phyloP scores from a whole-genome alignment of 2,113 vertebrate genomes.

The Cebus imitator region DNA sequence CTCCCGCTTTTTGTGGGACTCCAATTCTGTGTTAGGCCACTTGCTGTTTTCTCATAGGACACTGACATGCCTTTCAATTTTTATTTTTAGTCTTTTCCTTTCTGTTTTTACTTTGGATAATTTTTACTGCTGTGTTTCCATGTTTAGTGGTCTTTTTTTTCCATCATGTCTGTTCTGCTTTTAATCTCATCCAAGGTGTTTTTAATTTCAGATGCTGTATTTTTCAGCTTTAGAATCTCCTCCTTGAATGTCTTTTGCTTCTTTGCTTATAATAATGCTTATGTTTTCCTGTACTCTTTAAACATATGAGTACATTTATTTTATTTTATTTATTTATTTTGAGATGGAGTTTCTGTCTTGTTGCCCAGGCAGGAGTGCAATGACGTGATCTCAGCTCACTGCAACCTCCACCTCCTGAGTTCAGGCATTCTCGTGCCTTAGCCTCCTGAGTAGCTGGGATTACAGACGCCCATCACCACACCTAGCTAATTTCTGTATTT shows the following conservation, averaged over 20 bases:
- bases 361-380: too few relatives aligned
- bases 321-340: too few relatives aligned
- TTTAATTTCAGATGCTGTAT: background rate
- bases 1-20: background rate
- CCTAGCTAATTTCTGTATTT: too few relatives aligned
- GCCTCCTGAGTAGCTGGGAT: too few relatives aligned
- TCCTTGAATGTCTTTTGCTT: background rate
- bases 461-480: rapidly evolving
- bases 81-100: background rate
- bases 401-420: too few relatives aligned
- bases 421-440: too few relatives aligned
- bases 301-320: background rate
- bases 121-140: background rate
- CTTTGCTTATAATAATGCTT: background rate
- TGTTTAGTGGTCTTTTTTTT: background rate
- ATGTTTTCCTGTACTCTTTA: background rate
- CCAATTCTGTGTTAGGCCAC: background rate
- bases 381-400: too few relatives aligned
- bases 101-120: background rate
- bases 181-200: background rate
- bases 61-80: background rate
- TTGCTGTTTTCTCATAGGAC: constrained; percentile 14
- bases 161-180: background rate
- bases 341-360: too few relatives aligned
- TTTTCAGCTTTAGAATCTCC: background rate